Conservation (phyloP, 2,888 invertebrate species). For the Harpalus rufipes region DNA sequence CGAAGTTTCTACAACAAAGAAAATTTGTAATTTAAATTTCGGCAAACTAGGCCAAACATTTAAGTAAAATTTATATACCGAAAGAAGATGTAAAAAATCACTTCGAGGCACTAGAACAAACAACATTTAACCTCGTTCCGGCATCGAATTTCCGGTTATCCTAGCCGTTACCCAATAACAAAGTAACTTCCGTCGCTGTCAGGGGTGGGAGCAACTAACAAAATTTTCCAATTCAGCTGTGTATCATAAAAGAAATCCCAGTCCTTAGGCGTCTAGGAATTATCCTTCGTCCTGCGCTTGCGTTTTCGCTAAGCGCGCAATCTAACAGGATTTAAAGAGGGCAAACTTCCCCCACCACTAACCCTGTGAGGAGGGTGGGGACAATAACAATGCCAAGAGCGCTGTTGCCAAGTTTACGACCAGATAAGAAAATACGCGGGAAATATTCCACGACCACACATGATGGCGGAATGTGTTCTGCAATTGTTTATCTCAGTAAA, state of each 20-base stretch:
- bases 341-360: slow-evolving; percentile 18
- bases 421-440: slow-evolving; percentile 47
- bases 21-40: too few species aligned
- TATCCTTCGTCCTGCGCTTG: slow-evolving; percentile 9
- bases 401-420: slow-evolving; percentile 49
- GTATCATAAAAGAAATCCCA: slow-evolving; percentile 61
- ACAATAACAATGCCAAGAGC: slow-evolving; percentile 13
- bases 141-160: slow-evolving; percentile 19
- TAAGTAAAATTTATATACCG: too few species aligned
- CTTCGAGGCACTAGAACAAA: too few species aligned
- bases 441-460: slow-evolving; percentile 45
- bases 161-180: slow-evolving; percentile 27
- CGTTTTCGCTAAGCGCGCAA: slow-evolving; percentile 61
- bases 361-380: neutral
- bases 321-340: slow-evolving; percentile 66
- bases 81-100: too few species aligned
- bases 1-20: too few species aligned
- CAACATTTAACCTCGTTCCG: neutral
- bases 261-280: slow-evolving; percentile 43
- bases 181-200: slow-evolving; percentile 39
- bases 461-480: slow-evolving; percentile 7
- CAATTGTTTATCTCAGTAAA: slow-evolving; percentile 35
- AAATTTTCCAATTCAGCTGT: slow-evolving; percentile 64
- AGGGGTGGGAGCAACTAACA: slow-evolving; percentile 48
- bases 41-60: too few species aligned